These are phyloP conservation scores for Teleopsis dalmanni DNA, from an alignment of 1,140 invertebrate species.

Conservation along the genomic window DNA sequence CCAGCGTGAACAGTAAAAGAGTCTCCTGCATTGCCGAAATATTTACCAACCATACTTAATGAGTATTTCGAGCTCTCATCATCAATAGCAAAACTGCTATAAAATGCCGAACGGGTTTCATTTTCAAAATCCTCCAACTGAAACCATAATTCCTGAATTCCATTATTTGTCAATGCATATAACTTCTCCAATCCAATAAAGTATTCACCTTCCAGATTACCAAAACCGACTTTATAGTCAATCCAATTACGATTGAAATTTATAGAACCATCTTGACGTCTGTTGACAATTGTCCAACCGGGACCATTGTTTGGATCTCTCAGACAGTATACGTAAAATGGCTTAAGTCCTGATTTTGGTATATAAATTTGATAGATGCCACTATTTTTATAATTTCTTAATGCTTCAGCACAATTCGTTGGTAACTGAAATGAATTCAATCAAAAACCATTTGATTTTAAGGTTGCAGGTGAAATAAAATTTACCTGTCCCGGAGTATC, in stretches of 20 bases:
- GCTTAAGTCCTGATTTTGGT: background rate
- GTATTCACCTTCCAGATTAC: constrained; percentile 52
- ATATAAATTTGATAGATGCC: constrained; percentile 4
- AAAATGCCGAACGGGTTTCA: constrained; percentile 50
- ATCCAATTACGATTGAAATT: constrained; percentile 53
- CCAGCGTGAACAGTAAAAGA: constrained; percentile 59
- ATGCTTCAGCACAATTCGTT: too few relatives aligned
- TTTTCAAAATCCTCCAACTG: constrained; percentile 54
- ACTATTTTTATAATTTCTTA: too few relatives aligned
- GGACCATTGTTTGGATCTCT: background rate
- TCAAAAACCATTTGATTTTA: too few relatives aligned
- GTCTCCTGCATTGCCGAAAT: constrained; percentile 59
- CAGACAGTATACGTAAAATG: constrained; percentile 1
- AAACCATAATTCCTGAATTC: constrained; percentile 24
- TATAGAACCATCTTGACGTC: constrained; percentile 51
- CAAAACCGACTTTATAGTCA: constrained; percentile 55
- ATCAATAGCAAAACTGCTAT: constrained; percentile 55
- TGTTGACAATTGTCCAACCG: constrained; percentile 1
- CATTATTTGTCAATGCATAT: constrained; percentile 45
- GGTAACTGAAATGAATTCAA: too few relatives aligned
- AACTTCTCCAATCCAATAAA: constrained; percentile 53
- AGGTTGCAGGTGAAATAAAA: too few relatives aligned
- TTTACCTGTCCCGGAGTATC: too few relatives aligned
- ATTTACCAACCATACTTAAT: constrained; percentile 53
- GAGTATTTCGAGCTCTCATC: constrained; percentile 56